These are phyloP conservation scores for Cactoblastis cactorum DNA, from an alignment of 2,888 invertebrate species.

Conservation along the genomic window DNA sequence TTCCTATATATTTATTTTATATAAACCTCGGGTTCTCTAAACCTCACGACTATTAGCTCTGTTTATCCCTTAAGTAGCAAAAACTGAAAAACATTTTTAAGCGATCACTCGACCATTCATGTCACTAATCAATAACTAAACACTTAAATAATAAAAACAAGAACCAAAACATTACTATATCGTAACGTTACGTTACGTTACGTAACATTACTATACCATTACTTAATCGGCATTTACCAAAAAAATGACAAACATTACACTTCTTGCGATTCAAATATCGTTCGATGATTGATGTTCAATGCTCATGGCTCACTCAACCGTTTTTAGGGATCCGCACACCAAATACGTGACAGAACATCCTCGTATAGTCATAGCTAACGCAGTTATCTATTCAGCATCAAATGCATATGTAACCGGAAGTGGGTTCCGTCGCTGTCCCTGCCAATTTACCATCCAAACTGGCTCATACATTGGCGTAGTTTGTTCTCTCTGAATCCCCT, in stretches of 20 bases:
- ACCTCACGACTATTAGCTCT: no score
- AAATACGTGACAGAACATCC: neutral
- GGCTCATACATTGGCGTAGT: slow-evolving; percentile 9
- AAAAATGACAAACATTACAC: neutral
- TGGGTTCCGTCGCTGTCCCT: slow-evolving; percentile 6
- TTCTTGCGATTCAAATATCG: neutral
- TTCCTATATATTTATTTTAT: no score
- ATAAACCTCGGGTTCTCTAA: no score
- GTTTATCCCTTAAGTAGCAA: no score
- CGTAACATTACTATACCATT: no score
- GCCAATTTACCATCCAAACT: slow-evolving; percentile 11
- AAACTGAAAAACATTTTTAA: no score
- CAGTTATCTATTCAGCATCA: slow-evolving; percentile 13
- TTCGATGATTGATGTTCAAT: neutral
- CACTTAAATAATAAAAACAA: no score
- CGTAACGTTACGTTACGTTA: no score
- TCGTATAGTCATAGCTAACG: slow-evolving; percentile 1
- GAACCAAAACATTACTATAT: no score
- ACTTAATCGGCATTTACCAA: neutral
- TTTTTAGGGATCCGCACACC: neutral
- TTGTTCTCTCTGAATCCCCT: neutral
- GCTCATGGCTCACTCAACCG: neutral
- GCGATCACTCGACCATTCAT: no score
- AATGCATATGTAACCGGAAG: slow-evolving; percentile 13
- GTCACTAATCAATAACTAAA: no score